phyloP scores from a whole-genome alignment of 2,888 invertebrate genomes.

The Platypus cylindrus region DNA sequence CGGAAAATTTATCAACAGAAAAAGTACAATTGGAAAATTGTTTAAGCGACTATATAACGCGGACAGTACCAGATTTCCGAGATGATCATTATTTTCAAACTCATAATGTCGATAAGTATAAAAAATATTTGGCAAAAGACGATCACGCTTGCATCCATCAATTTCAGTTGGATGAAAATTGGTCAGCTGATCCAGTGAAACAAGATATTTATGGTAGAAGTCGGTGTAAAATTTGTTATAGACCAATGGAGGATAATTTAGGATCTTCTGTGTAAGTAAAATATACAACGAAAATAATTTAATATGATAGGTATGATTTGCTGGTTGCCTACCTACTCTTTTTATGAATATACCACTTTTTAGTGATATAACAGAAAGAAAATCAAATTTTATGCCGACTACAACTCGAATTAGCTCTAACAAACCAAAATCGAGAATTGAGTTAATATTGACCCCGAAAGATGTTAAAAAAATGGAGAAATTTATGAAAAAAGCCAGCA shows the following conservation, averaged over 20 bases:
- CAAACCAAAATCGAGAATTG: slow-evolving; percentile 15
- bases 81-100: slow-evolving; percentile 45
- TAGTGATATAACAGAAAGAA: slow-evolving; percentile 5
- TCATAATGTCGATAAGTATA: slow-evolving; percentile 20
- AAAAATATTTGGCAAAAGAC: slow-evolving; percentile 5
- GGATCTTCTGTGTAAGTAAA: no score
- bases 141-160: slow-evolving; percentile 41
- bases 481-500: slow-evolving; percentile 12
- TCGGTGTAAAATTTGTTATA: slow-evolving; percentile 40
- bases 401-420: slow-evolving; percentile 15
- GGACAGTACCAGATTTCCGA: slow-evolving; percentile 35
- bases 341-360: slow-evolving; percentile 3
- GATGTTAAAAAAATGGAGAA: slow-evolving; percentile 11
- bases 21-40: no score
- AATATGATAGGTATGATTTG: slow-evolving; percentile 2
- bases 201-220: slow-evolving; percentile 36
- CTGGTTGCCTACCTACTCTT: neutral
- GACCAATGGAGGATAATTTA: slow-evolving; percentile 36
- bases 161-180: slow-evolving; percentile 43
- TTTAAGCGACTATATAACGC: no score
- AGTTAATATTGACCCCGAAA: slow-evolving; percentile 12
- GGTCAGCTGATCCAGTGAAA: slow-evolving; percentile 42
- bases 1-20: no score
- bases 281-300: no score
- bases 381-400: slow-evolving; percentile 11